phyloP scores from a whole-genome alignment of 2,113 vertebrate genomes.

The Struthidea cinerea region DNA sequence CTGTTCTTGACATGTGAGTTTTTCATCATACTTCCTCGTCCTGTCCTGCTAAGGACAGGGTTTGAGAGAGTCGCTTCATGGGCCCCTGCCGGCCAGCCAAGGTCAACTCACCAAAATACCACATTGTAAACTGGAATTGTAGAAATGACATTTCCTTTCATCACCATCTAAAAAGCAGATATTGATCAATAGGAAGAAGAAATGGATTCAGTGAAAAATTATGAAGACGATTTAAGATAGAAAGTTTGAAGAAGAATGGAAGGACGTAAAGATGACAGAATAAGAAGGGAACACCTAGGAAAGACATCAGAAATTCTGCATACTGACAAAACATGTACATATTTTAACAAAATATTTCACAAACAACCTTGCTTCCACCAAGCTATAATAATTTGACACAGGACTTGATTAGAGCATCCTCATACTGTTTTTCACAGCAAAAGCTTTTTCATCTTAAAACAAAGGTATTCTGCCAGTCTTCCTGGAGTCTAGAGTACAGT shows the following conservation, averaged over 20 bases:
- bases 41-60: background rate
- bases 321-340: background rate
- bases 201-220: background rate
- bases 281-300: background rate
- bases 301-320: background rate
- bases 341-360: background rate
- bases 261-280: background rate
- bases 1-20: background rate
- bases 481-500: background rate
- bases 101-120: background rate
- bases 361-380: background rate
- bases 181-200: background rate
- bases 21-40: background rate
- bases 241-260: background rate
- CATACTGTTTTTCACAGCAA: background rate
- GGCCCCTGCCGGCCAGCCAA: background rate
- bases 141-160: background rate
- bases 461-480: background rate
- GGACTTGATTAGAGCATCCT: background rate
- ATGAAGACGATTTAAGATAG: background rate
- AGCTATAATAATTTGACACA: background rate
- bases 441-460: background rate
- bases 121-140: background rate
- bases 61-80: background rate
- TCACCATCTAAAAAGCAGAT: background rate